Conservation (phyloP, 2,113 vertebrate species). For the Crypturellus undulatus region DNA sequence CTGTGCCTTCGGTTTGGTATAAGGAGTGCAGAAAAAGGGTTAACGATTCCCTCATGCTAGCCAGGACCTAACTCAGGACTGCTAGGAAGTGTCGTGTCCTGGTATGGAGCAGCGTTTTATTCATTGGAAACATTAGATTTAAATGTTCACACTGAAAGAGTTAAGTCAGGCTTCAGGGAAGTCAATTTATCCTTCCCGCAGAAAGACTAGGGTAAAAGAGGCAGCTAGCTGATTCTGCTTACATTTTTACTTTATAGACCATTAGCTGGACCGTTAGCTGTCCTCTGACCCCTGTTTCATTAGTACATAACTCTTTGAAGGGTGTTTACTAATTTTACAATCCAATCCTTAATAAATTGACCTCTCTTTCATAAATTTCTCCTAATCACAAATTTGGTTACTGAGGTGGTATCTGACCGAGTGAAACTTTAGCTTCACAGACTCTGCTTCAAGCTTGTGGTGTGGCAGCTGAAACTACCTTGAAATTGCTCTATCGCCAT, state of each 20-base stretch:
- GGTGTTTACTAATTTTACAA: rapidly evolving
- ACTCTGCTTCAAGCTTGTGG: not conserved
- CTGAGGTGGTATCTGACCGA: not conserved
- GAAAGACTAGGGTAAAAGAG: not conserved
- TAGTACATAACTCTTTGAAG: rapidly evolving
- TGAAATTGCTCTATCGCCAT: not conserved
- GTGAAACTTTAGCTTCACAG: rapidly evolving
- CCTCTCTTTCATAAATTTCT: not conserved
- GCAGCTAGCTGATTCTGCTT: rapidly evolving
- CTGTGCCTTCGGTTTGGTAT: not conserved
- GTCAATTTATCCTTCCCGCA: rapidly evolving
- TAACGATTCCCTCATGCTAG: not conserved
- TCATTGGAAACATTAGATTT: not conserved
- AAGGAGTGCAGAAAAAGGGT: not conserved
- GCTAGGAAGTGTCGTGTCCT: rapidly evolving
- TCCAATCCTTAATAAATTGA: not conserved
- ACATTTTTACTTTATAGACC: not conserved
- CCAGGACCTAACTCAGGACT: not conserved
- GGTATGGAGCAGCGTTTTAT: not conserved
- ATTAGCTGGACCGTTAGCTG: not conserved
- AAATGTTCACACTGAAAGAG: not conserved
- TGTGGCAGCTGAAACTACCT: not conserved
- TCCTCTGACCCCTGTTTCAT: not conserved
- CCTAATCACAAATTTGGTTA: not conserved
- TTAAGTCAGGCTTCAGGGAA: not conserved